These are phyloP conservation scores for Plectrocnemia conspersa DNA, from an alignment of 1,140 invertebrate species.

Conservation along the genomic window DNA sequence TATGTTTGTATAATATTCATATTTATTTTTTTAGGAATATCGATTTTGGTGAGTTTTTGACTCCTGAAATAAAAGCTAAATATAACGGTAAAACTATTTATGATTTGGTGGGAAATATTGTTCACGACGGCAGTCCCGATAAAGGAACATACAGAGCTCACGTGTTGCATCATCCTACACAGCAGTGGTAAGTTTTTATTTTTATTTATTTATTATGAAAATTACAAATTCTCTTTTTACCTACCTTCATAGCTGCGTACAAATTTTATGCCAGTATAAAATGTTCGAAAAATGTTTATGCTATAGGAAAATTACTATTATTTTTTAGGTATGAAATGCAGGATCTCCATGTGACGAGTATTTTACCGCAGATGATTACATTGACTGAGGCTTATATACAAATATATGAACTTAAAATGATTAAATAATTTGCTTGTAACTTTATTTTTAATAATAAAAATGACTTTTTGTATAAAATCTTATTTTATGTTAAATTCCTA, in stretches of 20 bases:
- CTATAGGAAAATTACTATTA: constrained; percentile 54
- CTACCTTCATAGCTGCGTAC: background rate
- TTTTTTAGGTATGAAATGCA: constrained; percentile 82
- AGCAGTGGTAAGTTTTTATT: constrained; percentile 61
- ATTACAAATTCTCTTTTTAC: constrained; percentile 1
- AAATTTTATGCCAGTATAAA: constrained; percentile 6
- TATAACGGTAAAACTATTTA: constrained; percentile 81
- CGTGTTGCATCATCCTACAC: constrained; percentile 88
- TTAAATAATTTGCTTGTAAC: constrained; percentile 12
- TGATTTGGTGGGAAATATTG: constrained; percentile 95
- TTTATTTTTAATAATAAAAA: too few species aligned
- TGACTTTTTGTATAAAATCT: too few species aligned
- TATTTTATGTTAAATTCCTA: too few species aligned
- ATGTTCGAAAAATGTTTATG: constrained; percentile 41
- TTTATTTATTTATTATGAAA: constrained; percentile 15
- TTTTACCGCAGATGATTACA: constrained; percentile 99
- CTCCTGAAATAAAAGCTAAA: constrained; percentile 72
- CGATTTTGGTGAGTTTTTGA: constrained; percentile 94
- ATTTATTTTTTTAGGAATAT: constrained; percentile 69
- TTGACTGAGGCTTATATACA: constrained; percentile 99
- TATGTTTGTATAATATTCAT: constrained; percentile 20
- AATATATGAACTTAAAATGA: constrained; percentile 57
- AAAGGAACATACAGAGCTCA: constrained; percentile 94
- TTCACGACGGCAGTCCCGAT: constrained; percentile 95
- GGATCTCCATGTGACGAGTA: constrained; percentile 97